Conservation (phyloP, 2,113 vertebrate species). For the Cyanoramphus novaezelandiae region DNA sequence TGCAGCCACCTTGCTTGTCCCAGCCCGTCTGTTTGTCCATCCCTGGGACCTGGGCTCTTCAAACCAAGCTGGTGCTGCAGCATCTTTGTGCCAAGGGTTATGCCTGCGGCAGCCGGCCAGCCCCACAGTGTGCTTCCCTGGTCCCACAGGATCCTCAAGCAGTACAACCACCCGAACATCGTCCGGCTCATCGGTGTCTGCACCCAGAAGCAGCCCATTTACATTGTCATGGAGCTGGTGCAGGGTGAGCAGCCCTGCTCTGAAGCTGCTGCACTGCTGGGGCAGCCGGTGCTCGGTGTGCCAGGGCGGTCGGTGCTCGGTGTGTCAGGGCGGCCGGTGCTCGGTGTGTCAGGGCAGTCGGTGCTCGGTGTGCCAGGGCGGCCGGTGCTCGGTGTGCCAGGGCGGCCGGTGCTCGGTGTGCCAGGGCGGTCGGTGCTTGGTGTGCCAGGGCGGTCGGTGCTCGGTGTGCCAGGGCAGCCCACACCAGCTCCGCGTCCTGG, state of each 20-base stretch:
- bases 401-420: background rate
- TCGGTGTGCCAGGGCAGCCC: background rate
- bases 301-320: background rate
- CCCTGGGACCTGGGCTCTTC: background rate
- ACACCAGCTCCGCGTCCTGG: background rate
- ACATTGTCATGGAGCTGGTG: constrained; percentile 97
- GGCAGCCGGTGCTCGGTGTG: background rate
- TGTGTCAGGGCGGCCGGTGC: background rate
- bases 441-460: background rate
- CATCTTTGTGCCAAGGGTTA: background rate
- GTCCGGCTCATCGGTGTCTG: constrained; percentile 94
- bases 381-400: background rate
- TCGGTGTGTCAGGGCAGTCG: background rate
- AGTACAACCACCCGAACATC: constrained; percentile 94
- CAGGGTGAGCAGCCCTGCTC: constrained; percentile 72
- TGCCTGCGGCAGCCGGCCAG: accelerated
- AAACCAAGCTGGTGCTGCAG: background rate
- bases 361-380: background rate
- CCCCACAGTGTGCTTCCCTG: accelerated
- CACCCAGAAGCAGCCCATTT: constrained; percentile 95
- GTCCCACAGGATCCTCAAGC: constrained; percentile 89
- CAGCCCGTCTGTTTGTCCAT: accelerated
- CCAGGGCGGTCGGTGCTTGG: background rate
- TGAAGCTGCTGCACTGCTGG: accelerated
- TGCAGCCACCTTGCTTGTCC: accelerated